These are phyloP conservation scores for Notodonta ziczac DNA, from an alignment of 2,888 invertebrate species.

Conservation along the genomic window DNA sequence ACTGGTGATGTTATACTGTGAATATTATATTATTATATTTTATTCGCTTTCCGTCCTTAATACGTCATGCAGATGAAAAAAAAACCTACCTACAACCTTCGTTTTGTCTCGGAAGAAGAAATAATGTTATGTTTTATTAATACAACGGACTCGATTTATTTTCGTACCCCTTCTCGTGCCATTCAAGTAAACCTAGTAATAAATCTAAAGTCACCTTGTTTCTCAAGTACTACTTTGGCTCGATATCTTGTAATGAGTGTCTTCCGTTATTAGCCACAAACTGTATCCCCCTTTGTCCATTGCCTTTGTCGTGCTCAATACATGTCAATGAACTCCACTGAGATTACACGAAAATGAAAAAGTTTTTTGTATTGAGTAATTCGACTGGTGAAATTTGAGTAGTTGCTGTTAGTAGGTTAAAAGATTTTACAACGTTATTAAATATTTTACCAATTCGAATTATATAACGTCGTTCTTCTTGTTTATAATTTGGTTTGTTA, in stretches of 20 bases:
- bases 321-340: conserved; percentile 54
- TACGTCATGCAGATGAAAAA: no score
- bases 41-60: no score
- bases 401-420: neutral
- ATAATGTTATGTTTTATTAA: no score
- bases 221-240: conserved; percentile 40
- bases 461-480: no score
- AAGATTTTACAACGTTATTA: conserved; percentile 8
- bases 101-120: no score
- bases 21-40: no score
- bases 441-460: neutral
- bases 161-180: no score
- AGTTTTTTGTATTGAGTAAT: neutral
- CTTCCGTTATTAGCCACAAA: conserved; percentile 62
- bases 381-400: neutral
- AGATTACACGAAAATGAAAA: conserved; percentile 31
- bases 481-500: no score
- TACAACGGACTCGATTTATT: no score
- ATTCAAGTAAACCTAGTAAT: neutral
- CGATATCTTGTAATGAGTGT: conserved; percentile 59
- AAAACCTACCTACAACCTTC: no score
- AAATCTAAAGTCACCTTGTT: conserved; percentile 16
- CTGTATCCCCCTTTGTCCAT: conserved; percentile 52
- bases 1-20: no score
- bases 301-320: conserved; percentile 42